Evolutionary conservation across 2,888 invertebrate species (phyloP).

Genomic region (Margaritifera margaritifera): DNA sequence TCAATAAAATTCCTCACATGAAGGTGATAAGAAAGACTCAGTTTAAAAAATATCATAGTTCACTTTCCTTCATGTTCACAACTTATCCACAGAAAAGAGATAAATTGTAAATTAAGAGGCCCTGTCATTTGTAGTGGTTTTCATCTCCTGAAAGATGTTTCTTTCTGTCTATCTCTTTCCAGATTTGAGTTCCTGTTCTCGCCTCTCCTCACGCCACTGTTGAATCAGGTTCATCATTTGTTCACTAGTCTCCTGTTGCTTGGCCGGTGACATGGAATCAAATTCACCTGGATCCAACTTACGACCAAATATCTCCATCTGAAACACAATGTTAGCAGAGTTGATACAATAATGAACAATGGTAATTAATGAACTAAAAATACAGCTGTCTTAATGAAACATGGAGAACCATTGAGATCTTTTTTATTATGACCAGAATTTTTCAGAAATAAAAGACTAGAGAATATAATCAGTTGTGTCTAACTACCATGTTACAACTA

Average conservation of each 20-base stretch:
- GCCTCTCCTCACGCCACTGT: conserved; percentile 59
- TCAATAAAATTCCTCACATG: no score
- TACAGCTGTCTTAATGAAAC: background rate
- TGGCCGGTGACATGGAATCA: conserved; percentile 52
- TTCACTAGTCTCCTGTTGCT: conserved; percentile 60
- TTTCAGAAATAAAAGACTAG: background rate
- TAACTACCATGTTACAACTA: no score
- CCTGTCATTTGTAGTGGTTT: no score
- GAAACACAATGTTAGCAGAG: conserved; percentile 9
- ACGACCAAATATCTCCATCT: conserved; percentile 67
- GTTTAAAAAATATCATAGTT: no score
- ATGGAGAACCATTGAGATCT: background rate
- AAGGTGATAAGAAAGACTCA: no score
- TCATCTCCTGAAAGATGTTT: no score
- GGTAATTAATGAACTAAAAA: no score
- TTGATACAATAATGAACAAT: background rate
- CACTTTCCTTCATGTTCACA: no score
- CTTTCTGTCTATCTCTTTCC: conserved; percentile 11
- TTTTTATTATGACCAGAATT: background rate
- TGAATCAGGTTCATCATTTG: conserved; percentile 64
- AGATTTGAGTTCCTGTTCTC: conserved; percentile 51
- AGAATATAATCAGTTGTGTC: background rate
- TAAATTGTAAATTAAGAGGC: no score
- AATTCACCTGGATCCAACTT: conserved; percentile 65
- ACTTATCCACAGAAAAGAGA: no score